These are phyloP conservation scores for Acanthochromis polyacanthus DNA, from an alignment of 2,113 vertebrate genomes.

Conservation along the genomic window DNA sequence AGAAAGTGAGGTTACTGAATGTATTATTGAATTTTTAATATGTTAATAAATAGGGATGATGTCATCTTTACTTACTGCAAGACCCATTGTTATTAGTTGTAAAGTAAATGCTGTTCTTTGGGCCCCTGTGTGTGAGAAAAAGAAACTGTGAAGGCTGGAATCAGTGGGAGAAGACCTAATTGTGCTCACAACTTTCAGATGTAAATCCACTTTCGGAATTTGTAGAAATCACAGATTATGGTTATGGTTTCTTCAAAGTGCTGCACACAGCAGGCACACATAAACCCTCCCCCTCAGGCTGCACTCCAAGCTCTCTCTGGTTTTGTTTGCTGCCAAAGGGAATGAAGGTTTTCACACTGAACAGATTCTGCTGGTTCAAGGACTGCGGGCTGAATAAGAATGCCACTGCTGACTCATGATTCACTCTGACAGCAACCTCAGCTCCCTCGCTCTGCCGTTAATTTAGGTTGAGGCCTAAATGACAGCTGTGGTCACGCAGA, in stretches of 20 bases:
- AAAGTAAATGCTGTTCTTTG: conserved; percentile 87
- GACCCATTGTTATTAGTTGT: conserved; percentile 89
- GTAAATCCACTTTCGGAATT: conserved; percentile 50
- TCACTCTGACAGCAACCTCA: conserved; percentile 54
- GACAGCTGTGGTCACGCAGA: conserved; percentile 64
- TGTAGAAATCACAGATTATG: conserved; percentile 51
- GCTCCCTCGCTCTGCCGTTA: conserved; percentile 40
- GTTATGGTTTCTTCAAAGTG: conserved; percentile 39
- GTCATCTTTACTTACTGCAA: conserved; percentile 88
- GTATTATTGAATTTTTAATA: neutral
- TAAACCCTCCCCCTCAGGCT: conserved; percentile 14
- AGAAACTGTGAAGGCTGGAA: conserved; percentile 34
- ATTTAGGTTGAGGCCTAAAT: conserved; percentile 49
- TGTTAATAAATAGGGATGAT: neutral
- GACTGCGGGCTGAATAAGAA: conserved; percentile 62
- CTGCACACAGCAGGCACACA: conserved; percentile 32
- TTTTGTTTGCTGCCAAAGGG: conserved; percentile 40
- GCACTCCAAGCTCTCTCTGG: conserved; percentile 31
- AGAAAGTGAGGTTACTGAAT: neutral
- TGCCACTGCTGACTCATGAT: conserved; percentile 66
- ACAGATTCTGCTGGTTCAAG: conserved; percentile 54
- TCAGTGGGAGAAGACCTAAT: neutral
- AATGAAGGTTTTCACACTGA: conserved; percentile 55
- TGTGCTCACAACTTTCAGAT: conserved; percentile 35
- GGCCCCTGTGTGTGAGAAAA: conserved; percentile 83